phyloP scores from a whole-genome alignment of 2,888 invertebrate species.

The Cylloceria caligata region DNA sequence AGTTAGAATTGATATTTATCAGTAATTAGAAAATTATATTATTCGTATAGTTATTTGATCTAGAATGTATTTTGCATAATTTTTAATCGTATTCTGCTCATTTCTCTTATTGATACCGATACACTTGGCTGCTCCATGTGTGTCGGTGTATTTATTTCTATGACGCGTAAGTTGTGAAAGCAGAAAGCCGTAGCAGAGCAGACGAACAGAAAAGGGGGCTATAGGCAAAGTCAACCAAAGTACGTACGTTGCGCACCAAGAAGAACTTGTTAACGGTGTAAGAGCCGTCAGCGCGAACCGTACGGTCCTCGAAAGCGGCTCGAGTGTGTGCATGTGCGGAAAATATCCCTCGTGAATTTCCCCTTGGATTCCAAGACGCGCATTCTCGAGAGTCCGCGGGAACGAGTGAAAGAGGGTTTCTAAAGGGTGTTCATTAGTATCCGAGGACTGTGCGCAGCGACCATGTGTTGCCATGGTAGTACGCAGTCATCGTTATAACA shows the following conservation, averaged over 20 bases:
- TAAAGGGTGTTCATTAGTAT: constrained; percentile 76
- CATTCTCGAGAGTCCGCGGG: constrained; percentile 60
- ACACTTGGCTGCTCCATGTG: background rate
- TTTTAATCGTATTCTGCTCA: no score
- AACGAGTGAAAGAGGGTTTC: constrained; percentile 63
- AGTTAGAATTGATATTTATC: no score
- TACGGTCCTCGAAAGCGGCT: constrained; percentile 41
- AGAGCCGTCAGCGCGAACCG: constrained; percentile 42
- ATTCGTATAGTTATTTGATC: no score
- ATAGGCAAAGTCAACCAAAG: constrained; percentile 42
- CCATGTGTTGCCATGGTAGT: constrained; percentile 17
- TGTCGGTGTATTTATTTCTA: background rate
- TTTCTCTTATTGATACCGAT: no score
- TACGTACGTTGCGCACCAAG: constrained; percentile 14
- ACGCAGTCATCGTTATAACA: constrained; percentile 4
- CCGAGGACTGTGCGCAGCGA: constrained; percentile 63
- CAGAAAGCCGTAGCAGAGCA: background rate
- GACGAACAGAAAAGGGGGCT: background rate
- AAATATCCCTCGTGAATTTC: constrained; percentile 64
- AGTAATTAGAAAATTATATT: no score
- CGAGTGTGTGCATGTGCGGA: constrained; percentile 25
- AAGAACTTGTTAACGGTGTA: constrained; percentile 65
- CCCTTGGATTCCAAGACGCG: constrained; percentile 64
- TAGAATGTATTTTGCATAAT: no score
- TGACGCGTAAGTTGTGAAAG: background rate